Percentiles rank a stretch among this genome's conserved stretches.
These are phyloP conservation scores for Telmatochromis sp. DNA, from an alignment of 2,113 vertebrate species.

Conservation along the genomic window DNA sequence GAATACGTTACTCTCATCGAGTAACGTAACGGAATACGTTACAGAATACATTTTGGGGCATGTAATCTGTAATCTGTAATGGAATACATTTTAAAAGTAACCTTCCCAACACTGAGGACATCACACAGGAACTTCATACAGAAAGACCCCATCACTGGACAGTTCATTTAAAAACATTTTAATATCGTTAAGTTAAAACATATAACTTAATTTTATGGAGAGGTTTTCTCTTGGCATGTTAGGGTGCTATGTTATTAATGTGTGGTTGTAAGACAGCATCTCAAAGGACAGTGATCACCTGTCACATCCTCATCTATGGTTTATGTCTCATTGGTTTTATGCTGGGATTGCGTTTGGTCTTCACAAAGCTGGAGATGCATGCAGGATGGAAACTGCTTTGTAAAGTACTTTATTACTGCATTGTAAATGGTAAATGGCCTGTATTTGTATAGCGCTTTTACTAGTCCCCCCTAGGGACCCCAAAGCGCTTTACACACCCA, in stretches of 20 bases:
- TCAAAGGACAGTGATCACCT: not conserved
- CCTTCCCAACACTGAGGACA: not conserved
- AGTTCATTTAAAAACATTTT: not conserved
- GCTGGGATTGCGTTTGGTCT: not conserved
- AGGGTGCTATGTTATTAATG: fast-evolving
- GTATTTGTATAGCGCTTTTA: no score
- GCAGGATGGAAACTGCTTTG: not conserved
- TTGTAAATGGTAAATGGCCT: no score
- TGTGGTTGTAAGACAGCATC: not conserved
- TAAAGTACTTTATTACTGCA: not conserved
- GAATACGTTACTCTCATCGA: no score
- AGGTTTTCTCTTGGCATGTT: not conserved
- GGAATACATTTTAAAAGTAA: no score
- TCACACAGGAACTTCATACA: not conserved
- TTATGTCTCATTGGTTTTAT: not conserved
- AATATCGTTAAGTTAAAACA: not conserved
- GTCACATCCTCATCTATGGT: not conserved
- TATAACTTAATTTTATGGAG: not conserved
- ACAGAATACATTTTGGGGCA: no score
- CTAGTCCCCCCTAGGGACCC: no score
- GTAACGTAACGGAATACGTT: no score
- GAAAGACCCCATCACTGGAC: not conserved
- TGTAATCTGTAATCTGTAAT: no score
- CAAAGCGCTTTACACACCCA: no score
- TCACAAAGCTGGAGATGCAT: not conserved